Conservation (phyloP, 2,888 invertebrate species). For the Macropis europaea region DNA sequence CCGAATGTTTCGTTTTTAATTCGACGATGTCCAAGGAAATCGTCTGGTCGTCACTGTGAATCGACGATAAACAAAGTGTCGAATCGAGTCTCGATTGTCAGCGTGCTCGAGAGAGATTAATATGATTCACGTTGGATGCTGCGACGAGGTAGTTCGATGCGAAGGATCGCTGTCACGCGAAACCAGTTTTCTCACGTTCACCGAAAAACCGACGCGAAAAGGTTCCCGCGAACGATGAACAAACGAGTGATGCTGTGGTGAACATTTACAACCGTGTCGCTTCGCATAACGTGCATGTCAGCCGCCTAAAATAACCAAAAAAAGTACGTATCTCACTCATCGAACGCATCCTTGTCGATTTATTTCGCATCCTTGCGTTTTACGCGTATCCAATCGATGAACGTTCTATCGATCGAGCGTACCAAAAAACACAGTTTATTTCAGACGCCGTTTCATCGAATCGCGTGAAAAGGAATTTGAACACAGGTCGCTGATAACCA, state of each 20-base stretch:
- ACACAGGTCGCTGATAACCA: no score
- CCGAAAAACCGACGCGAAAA: background rate
- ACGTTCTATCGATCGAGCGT: background rate
- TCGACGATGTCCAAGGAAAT: constrained; percentile 1
- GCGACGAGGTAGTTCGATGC: constrained; percentile 1
- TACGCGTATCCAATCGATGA: background rate
- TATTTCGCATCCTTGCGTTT: background rate
- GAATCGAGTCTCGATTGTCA: constrained; percentile 27
- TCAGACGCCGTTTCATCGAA: no score
- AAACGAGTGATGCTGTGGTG: constrained; percentile 3
- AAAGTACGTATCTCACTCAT: constrained; percentile 30
- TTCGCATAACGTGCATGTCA: constrained; percentile 14
- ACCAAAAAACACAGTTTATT: no score
- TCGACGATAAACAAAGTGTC: constrained; percentile 27
- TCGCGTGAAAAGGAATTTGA: no score
- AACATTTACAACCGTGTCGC: background rate
- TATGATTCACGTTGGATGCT: constrained; percentile 25
- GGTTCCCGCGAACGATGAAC: constrained; percentile 5
- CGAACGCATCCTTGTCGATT: background rate
- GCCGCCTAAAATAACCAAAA: constrained; percentile 15
- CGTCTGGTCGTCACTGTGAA: background rate
- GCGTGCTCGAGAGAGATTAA: constrained; percentile 14
- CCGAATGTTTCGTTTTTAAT: constrained; percentile 4
- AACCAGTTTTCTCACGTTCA: background rate
- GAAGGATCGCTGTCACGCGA: background rate